Conservation (phyloP, 35 echinoderm and acorn worm species). For the Stichopus chloronotus region DNA sequence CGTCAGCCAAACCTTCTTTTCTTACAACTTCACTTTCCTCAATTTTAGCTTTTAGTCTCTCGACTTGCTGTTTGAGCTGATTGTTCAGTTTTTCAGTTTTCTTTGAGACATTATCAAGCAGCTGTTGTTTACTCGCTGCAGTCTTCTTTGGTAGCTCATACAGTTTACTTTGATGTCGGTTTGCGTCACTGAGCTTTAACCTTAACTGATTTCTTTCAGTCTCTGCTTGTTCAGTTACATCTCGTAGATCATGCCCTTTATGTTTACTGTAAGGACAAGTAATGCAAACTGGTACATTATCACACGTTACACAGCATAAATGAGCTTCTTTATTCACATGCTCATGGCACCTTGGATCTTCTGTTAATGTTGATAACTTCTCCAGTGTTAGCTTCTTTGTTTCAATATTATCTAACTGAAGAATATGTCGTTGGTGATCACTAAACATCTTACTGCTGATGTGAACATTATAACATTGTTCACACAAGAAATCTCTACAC, state of each 20-base stretch:
- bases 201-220: background rate
- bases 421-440: no score
- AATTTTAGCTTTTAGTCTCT: background rate
- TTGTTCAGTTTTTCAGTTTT: background rate
- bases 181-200: background rate
- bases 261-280: constrained; percentile 4
- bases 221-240: constrained; percentile 8
- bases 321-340: no score
- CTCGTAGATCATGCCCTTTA: constrained; percentile 9
- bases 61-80: background rate
- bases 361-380: no score
- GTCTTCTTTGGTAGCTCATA: background rate
- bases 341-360: no score
- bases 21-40: background rate
- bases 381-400: no score
- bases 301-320: constrained; percentile 14
- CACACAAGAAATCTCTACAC: no score
- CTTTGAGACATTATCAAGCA: background rate
- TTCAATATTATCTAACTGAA: no score
- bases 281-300: constrained; percentile 12
- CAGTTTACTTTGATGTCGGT: background rate
- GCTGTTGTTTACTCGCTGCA: background rate
- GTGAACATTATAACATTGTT: no score
- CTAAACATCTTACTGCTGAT: no score
- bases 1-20: background rate